Conservation (phyloP, 2,113 vertebrate species). For the Willisornis vidua region DNA sequence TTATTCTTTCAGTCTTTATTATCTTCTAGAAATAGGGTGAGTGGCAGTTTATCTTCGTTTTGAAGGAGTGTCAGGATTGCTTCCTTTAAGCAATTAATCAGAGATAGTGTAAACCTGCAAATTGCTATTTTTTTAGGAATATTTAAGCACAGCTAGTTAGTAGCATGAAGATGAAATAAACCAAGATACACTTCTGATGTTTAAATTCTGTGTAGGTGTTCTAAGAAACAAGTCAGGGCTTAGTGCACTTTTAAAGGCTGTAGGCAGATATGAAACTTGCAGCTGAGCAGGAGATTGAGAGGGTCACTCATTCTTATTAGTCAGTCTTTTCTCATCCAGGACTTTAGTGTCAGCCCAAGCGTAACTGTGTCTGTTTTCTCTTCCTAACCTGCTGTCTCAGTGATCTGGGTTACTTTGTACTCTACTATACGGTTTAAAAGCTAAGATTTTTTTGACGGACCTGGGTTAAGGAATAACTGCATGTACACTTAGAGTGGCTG, state of each 20-base stretch:
- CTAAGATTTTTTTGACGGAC: not conserved
- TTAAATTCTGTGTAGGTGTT: not conserved
- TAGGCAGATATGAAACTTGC: not conserved
- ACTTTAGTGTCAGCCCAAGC: not conserved
- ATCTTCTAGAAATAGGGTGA: not conserved
- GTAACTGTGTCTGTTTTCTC: not conserved
- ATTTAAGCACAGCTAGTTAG: not conserved
- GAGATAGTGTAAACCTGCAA: not conserved
- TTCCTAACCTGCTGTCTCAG: not conserved
- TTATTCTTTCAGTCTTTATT: not conserved
- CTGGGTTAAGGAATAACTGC: fast-evolving
- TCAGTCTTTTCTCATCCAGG: not conserved
- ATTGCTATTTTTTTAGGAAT: not conserved
- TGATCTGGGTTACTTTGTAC: not conserved
- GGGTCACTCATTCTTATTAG: not conserved
- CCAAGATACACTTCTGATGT: not conserved
- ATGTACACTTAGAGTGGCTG: fast-evolving
- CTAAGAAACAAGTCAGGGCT: not conserved
- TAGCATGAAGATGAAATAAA: not conserved
- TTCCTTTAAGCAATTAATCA: not conserved
- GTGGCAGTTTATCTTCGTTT: not conserved
- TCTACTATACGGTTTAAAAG: not conserved
- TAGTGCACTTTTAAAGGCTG: not conserved
- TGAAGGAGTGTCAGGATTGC: not conserved
- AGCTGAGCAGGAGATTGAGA: not conserved